Evolutionary conservation across 2,113 vertebrate species (phyloP).

Genomic region (Podarcis raffonei): DNA sequence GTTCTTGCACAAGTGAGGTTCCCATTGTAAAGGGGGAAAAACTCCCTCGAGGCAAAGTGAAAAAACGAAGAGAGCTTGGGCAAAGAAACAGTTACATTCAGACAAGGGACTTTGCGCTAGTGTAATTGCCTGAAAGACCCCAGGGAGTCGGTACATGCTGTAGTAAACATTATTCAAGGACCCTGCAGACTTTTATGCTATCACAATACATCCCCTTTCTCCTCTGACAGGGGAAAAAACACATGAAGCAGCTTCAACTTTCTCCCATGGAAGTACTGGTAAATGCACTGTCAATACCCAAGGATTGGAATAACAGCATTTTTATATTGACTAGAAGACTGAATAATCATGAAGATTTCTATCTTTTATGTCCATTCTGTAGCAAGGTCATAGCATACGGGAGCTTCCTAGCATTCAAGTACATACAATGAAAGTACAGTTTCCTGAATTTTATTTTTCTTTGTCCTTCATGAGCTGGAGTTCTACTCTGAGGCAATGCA

Average conservation of each 20-base stretch:
- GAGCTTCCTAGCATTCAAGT: constrained; percentile 22
- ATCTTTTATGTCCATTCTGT: neutral
- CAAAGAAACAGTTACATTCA: constrained; percentile 2
- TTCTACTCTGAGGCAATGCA: neutral
- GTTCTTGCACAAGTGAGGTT: neutral
- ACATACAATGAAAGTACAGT: constrained; percentile 12
- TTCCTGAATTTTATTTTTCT: neutral
- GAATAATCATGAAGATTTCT: neutral
- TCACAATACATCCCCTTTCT: neutral
- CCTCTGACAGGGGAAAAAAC: neutral
- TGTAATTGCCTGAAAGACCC: constrained; percentile 13
- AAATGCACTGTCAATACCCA: neutral
- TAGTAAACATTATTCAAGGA: constrained; percentile 29
- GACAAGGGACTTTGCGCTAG: neutral
- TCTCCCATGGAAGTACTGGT: neutral
- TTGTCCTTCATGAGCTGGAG: constrained; percentile 21
- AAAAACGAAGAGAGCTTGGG: neutral
- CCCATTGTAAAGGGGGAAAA: neutral
- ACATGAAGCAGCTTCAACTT: neutral
- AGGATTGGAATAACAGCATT: neutral
- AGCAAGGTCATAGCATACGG: neutral
- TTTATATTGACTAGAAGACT: neutral
- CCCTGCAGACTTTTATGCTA: constrained; percentile 18
- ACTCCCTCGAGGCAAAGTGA: neutral
- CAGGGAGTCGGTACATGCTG: neutral